Evolutionary conservation across 2,888 invertebrate genomes (phyloP), one percentile per base, ranked within the genome.

Genomic region (Napeogenes sylphis): DNA sequence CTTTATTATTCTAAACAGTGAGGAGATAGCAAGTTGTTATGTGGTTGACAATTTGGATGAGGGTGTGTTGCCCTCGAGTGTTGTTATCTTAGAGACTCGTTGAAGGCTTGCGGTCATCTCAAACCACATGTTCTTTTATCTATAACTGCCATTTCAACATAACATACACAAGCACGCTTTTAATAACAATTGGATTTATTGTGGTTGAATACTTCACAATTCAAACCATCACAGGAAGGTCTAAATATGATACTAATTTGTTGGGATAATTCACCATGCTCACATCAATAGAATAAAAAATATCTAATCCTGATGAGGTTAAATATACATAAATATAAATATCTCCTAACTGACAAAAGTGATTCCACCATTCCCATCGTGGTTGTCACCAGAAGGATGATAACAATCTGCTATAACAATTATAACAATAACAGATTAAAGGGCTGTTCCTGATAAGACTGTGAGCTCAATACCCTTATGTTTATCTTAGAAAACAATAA

Each of bases 1-100:
- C 71, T 67, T 68, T 69, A 67, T 69, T 67, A 66, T 66, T 63
- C 66, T 66, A 68, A 65, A 63, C 62, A 64, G 60, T 59, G 56
- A 65, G 57, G 46, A 54, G 61, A 63, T 66, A 62, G 59, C 61
- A 66, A 66, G 58, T 65, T 64, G 64, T 67, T 63, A 59, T 65
- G 63, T 65, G 63, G 56, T 65, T 63, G 65, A 65, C 59, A 63
- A 67, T 67, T 67, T 67, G 57, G 67, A 67, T 67, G 63, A 63
- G 65, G 65, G 63, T 67, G 56, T 61, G 35, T 61, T 58, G 63
- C 65, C 57, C 38, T 61, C 53, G 55, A 53, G 57, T 45, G 35
- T 56, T 55, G 58, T 38, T n/a, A 55, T 61, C 57, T 62, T 58
- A 55, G 35, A 45, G 35, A 63, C 42, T 33, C 35, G 14, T 55